These are phyloP conservation scores for Samia ricini DNA, from an alignment of 1,140 invertebrate genomes.

Conservation along the genomic window DNA sequence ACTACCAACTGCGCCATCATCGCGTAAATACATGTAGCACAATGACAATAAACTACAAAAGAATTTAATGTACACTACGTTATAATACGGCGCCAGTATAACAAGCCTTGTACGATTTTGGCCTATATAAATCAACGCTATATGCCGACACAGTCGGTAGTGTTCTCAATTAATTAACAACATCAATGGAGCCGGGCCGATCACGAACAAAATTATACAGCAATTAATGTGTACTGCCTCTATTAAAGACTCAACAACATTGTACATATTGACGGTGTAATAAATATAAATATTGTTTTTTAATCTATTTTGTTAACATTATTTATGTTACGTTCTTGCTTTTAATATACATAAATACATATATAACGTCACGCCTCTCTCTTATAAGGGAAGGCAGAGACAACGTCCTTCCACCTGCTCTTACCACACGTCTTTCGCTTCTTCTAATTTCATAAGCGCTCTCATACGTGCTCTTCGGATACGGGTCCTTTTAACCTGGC, in stretches of 20 bases:
- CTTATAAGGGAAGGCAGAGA: too few relatives aligned
- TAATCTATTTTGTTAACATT: neutral
- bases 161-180: constrained; percentile 64
- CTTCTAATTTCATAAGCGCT: too few relatives aligned
- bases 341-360: too few relatives aligned
- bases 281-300: neutral
- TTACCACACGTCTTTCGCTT: too few relatives aligned
- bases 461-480: too few relatives aligned
- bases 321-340: too few relatives aligned
- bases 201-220: constrained; percentile 8
- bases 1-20: too few relatives aligned
- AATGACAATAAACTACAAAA: constrained; percentile 54
- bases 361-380: too few relatives aligned
- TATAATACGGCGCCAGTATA: constrained; percentile 39
- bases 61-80: too few relatives aligned
- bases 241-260: neutral
- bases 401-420: too few relatives aligned
- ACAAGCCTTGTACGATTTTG: constrained; percentile 39
- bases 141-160: constrained; percentile 45
- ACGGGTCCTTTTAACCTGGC: too few relatives aligned
- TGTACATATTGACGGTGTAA: neutral
- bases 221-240: neutral
- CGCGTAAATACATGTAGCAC: too few relatives aligned
- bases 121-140: constrained; percentile 50
- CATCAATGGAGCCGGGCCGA: constrained; percentile 48